These are phyloP conservation scores for Branchinecta lindahli DNA, from an alignment of 1,140 invertebrate species.

Conservation along the genomic window DNA sequence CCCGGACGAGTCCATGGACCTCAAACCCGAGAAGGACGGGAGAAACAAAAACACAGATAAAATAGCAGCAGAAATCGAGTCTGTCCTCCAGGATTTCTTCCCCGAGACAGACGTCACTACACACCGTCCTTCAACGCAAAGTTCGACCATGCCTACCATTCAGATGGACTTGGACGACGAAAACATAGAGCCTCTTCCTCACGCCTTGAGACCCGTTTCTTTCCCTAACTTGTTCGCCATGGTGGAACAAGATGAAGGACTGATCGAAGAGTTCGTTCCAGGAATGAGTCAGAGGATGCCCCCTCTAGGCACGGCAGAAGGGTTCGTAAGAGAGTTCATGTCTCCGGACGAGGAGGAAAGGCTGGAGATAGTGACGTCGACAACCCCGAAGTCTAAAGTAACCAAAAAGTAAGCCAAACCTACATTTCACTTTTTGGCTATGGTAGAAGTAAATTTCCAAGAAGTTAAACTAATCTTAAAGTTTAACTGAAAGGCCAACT, in stretches of 20 bases:
- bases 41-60: constrained; percentile 1
- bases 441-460: no score
- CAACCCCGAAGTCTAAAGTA: no score
- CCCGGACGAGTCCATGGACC: constrained; percentile 19
- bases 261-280: background rate
- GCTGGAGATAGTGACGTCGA: no score
- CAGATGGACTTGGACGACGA: background rate
- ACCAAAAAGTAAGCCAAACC: no score
- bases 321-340: no score
- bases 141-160: background rate
- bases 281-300: background rate
- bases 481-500: no score
- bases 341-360: no score
- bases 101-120: background rate
- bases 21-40: background rate
- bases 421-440: no score
- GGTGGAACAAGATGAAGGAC: background rate
- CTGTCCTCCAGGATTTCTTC: background rate
- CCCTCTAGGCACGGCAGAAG: no score
- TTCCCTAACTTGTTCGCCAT: background rate
- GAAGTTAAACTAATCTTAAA: no score
- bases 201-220: background rate
- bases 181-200: background rate
- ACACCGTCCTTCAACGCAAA: background rate
- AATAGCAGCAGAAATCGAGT: constrained; percentile 2